phyloP scores from a whole-genome alignment of 1,140 invertebrate species.

The Anastrepha ludens region DNA sequence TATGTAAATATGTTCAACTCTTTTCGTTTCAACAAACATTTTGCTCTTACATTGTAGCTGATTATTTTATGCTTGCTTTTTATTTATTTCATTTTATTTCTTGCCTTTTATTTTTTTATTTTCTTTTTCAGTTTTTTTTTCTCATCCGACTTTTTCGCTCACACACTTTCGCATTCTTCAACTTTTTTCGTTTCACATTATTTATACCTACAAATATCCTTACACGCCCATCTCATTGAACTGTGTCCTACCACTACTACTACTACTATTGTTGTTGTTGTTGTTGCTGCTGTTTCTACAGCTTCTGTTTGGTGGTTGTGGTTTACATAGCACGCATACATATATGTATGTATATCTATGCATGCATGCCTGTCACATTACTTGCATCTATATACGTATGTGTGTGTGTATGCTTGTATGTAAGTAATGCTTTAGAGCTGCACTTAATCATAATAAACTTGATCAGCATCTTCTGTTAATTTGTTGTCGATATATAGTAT shows the following conservation, averaged over 20 bases:
- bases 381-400: neutral
- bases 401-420: constrained; percentile 9
- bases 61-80: too few relatives aligned
- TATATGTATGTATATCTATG: constrained; percentile 14
- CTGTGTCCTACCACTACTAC: neutral
- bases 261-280: neutral
- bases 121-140: too few relatives aligned
- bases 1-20: too few relatives aligned
- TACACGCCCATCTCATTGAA: neutral
- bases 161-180: too few relatives aligned
- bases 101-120: too few relatives aligned
- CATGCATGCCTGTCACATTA: neutral
- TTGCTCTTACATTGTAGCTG: too few relatives aligned
- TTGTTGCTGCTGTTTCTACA: neutral
- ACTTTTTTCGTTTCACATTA: too few relatives aligned
- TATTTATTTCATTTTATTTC: too few relatives aligned
- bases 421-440: constrained; percentile 38
- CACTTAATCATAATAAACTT: constrained; percentile 45
- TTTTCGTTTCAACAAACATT: too few relatives aligned
- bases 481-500: constrained; percentile 10
- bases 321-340: neutral
- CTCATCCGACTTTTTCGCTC: too few relatives aligned
- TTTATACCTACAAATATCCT: neutral
- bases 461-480: constrained; percentile 49
- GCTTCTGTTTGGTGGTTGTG: constrained; percentile 35